Evolutionary conservation across 92 coral and sea anemone species (phyloP), one percentile per base, ranked within the genome.

Genomic region (Actinostola sp.): DNA sequence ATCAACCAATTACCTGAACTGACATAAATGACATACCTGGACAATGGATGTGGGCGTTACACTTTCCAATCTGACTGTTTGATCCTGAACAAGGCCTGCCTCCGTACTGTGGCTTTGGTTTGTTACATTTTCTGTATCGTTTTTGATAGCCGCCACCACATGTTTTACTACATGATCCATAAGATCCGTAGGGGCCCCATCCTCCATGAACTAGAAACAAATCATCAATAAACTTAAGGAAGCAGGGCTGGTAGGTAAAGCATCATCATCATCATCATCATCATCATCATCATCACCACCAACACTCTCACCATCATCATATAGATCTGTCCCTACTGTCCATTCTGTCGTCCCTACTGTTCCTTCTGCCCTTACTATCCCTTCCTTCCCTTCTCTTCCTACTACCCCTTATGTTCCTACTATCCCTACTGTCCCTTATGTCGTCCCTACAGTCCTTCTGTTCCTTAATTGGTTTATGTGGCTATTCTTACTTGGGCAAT

Each of bases 11-110:
- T n/a, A n/a, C n/a, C n/a, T n/a, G n/a, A n/a, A n/a, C n/a, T n/a
- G n/a, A n/a, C n/a, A n/a, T n/a, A n/a, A n/a, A 15, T n/a, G 39
- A n/a, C 27, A 29, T 61, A 77, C 83, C 74, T 78, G 83, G 83
- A 38, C 83, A 78, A 45, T 44, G 69, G n/a, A n/a, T n/a, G 34
- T 43, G 66, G 35, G 42, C 62, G 34, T 78, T 78, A 30, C 83
- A 78, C 54, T 44, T 49, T 23, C 51, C 51, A 1, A 15, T 54
- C 16, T 77, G 57, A 12, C 60, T 65, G 25, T 13, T 24, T 29
- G 42, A 49, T 14, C 83, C 83, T 8, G 27, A 0, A 49, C 83
- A 78, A 7, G 29, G 28, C 44, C 58, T 78, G 0, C 83, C 83
- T n/a, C 76, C 76, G 63, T 67, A 78, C 42, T 62, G 70, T 43